Evolutionary conservation across 1,140 invertebrate genomes (phyloP), one percentile per base, ranked within the genome.

Genomic region (Habropoda laboriosa): DNA sequence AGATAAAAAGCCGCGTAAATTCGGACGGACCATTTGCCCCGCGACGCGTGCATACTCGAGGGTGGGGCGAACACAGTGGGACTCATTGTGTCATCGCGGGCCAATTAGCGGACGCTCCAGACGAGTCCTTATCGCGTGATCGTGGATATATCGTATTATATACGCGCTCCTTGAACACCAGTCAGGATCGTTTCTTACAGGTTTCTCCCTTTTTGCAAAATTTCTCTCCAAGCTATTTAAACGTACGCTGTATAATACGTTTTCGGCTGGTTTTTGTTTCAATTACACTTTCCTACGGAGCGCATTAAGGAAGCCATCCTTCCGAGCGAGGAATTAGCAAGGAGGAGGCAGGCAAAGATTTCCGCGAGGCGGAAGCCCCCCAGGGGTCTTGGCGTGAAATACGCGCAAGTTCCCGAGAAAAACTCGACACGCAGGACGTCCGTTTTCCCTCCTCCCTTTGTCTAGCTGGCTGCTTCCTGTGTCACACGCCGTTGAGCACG

Each of bases 401-500:
- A 60, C 70, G 40, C 27, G 45, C 40, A 18, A 13, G 77, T 47
- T 38, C 24, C 60, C 49, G 70, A 58, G 71, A 83, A 47, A 79
- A 73, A 74, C 53, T 73, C 57, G 58, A 45, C 42, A 49, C 55
- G 51, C 30, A 47, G 49, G 27, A 75, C 66, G 73, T 79, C 70
- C 60, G 70, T 55, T 53, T 70, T 66, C 58, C 55, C 63, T 57
- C 45, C 63, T 45, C 47, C 80, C 63, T 47, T 70, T 72, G 77
- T 87, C 79, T 92, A 91, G 87, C 10, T 32, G 90, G 89, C 76
- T 84, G 76, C 91, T 93, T 93, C 92, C 92, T 92, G 92, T 93
- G 90, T 93, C 92, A 92, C 92, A 93, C 91, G 92, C 92, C 89
- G 92, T 92, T 92, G 91, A 92, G 89, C 92, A 93, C 92, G 92